Base-by-base conservation (phyloP, 2,797 vertebrate species). In the Gastrophryne carolinensis region DNA sequence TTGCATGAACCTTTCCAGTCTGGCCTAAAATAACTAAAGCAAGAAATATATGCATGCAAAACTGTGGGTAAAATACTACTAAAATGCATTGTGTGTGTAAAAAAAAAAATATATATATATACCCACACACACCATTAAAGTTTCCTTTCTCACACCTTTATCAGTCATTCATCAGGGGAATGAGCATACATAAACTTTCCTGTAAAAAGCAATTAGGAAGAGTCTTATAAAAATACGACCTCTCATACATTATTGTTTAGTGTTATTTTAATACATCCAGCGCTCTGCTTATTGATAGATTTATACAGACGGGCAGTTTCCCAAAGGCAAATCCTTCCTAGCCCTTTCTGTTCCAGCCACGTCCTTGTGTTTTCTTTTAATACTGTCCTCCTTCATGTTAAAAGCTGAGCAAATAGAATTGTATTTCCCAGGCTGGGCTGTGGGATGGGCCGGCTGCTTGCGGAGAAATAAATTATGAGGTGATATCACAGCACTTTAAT, bases 401-500 rank as follows among this genome's bases (percentile, higher is more conserved):
- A 7, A 60, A 47, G 29, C 34, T 30, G 58, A 70, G 47, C 34
- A 44, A 58, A 67, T 12, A 47, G n/a, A 54, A 53, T 44, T 65
- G 3, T 1, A 24, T 29, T 44, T 60, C 41, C 56, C 21, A 65
- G 21, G n/a, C 35, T 26, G 41, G 60, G 35, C 9, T 61, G 21
- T 27, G 62, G 52, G 41, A 19, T 39, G 21, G 53, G 15, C 54
- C 53, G 30, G 11, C 54, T 34, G 30, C 34, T 53, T 24, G 21
- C 23, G 32, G 12, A 56, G 47, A 37, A 24, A 57, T 56, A 47
- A 74, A 26, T 74, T 66, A 76, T 70, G 57, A 56, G 35, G 66
- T 76, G 66, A 76, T 63, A 63, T 70, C 49, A 29, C 74, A 44
- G 58, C 21, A 11, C 47, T 70, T n/a, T 50, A 41, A 60, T 50